Percentiles rank a stretch among this genome's conserved stretches.
phyloP scores from a whole-genome alignment of 2,888 invertebrate species.

The Diplolepis rosae region DNA sequence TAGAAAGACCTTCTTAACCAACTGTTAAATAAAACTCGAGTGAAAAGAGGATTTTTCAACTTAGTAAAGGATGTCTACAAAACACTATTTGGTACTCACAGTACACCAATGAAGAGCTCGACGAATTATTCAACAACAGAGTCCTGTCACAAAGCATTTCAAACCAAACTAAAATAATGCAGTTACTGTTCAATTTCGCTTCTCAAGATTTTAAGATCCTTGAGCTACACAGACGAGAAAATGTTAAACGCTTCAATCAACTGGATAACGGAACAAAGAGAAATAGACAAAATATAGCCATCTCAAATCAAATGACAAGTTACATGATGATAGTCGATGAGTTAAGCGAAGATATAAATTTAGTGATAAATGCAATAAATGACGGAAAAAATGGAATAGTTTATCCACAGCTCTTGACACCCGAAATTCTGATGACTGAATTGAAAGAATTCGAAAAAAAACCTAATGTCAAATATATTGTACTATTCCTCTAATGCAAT shows the following conservation, averaged over 20 bases:
- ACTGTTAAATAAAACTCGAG: neutral
- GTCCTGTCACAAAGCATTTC: neutral
- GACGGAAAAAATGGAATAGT: no score
- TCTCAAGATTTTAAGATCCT: neutral
- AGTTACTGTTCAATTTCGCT: neutral
- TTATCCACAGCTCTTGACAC: no score
- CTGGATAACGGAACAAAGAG: neutral
- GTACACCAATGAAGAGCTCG: no score
- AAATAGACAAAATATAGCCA: no score
- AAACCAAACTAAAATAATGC: neutral
- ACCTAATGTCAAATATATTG: no score
- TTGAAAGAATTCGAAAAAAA: neutral
- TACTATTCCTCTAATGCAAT: neutral
- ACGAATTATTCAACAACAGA: no score
- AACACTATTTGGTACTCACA: neutral
- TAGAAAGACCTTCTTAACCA: neutral
- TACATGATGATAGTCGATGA: no score
- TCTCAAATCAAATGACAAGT: no score
- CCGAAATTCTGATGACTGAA: neutral
- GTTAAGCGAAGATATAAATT: no score
- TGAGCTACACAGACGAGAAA: neutral
- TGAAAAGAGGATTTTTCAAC: neutral
- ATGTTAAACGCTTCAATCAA: neutral
- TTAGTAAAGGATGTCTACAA: neutral
- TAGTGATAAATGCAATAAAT: no score